Percentiles rank a stretch among this genome's conserved stretches.
These are phyloP conservation scores for Spizaetus ornatus DNA, from an alignment of 2,113 vertebrate species.

Conservation along the genomic window DNA sequence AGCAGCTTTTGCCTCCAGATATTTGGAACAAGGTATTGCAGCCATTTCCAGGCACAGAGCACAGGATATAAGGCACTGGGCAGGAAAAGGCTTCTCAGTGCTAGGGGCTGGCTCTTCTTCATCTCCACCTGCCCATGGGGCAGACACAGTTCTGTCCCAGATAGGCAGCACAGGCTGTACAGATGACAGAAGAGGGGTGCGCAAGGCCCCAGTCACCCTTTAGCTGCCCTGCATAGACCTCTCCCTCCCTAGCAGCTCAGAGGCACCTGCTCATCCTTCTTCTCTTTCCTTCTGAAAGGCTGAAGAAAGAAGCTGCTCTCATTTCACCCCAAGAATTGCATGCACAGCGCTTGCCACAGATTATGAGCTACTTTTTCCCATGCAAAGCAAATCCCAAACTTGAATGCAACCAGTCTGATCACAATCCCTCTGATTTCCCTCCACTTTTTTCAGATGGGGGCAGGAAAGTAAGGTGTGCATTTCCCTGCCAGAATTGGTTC, in stretches of 20 bases:
- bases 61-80: not conserved
- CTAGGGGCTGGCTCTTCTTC: not conserved
- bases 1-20: not conserved
- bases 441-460: not conserved
- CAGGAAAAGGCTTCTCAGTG: not conserved
- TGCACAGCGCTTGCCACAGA: not conserved
- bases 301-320: not conserved
- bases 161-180: not conserved
- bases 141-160: not conserved
- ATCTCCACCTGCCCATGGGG: not conserved
- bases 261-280: not conserved
- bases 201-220: not conserved
- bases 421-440: not conserved
- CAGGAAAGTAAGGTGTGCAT: not conserved
- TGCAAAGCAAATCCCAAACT: not conserved
- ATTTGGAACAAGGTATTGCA: not conserved
- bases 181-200: not conserved
- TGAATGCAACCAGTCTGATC: not conserved
- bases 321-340: not conserved
- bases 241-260: not conserved
- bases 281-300: not conserved
- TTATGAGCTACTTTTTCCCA: not conserved
- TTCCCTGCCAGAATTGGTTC: not conserved
- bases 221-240: not conserved
- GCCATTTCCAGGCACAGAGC: not conserved